Percentiles rank a stretch among this genome's conserved stretches.
Conservation (phyloP, 2,797 vertebrate species). For the Mormyrus proboscirostris region DNA sequence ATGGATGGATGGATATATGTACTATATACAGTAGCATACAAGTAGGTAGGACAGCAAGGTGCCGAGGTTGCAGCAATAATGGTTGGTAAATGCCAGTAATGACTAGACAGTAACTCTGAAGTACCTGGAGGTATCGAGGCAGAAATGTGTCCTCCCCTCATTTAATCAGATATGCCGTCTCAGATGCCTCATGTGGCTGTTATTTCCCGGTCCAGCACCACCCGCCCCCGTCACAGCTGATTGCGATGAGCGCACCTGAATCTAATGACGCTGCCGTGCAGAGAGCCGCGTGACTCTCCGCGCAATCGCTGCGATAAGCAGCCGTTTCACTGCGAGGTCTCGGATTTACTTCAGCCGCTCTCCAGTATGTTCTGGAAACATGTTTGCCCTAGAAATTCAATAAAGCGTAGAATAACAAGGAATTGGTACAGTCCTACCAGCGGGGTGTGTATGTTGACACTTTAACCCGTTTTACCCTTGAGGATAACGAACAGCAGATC, state of each 20-base stretch:
- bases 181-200: not conserved
- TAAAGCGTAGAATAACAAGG: not conserved
- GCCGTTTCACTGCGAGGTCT: not conserved
- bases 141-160: not conserved
- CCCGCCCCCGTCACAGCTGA: not conserved
- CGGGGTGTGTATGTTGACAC: not conserved
- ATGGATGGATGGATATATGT: not conserved
- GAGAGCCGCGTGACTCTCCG: not conserved
- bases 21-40: not conserved
- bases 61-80: not conserved
- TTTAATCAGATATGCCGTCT: not conserved
- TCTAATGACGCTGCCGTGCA: not conserved
- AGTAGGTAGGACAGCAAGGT: not conserved
- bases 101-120: not conserved
- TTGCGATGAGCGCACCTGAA: not conserved
- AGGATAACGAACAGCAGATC: not conserved
- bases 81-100: not conserved
- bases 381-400: not conserved
- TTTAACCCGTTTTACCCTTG: not conserved
- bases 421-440: not conserved
- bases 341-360: not conserved
- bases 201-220: not conserved
- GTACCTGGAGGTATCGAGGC: not conserved
- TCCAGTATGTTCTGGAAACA: not conserved
- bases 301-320: not conserved